Base-by-base conservation (phyloP, 2,797 vertebrate genomes). In the Urocyon cinereoargenteus region DNA sequence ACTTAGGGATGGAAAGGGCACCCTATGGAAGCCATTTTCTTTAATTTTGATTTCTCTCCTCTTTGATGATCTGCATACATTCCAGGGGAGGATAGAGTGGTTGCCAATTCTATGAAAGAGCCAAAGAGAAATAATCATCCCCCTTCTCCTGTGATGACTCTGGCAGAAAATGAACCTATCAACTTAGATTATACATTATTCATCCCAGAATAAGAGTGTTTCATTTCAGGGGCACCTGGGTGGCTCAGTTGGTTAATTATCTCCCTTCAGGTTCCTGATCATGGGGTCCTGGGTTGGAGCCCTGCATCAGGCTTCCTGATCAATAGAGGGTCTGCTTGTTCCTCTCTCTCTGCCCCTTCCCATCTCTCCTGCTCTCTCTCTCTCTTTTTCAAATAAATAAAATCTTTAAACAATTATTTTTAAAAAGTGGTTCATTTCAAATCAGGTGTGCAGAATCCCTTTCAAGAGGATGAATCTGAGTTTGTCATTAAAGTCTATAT, bases 11-110 rank as follows among this genome's bases (percentile, higher is more conserved):
- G 1, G 15, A 24, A 28, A 45, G 5, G 34, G 5, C 18, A 68
- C 24, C 2, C 13, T n/a, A 1, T 28, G 16, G 53, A 70, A 7
- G 22, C 15, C 14, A 28, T 3, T 2, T 2, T 24, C 5, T 9
- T 64, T 16, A 24, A 22, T 45, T 45, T 22, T 19, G 11, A 21
- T n/a, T 15, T 28, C 16, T 70, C 18, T 86, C 15, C 12, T 22
- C 28, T 55, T 36, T 14, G 28, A 21, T 21, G 11, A 4, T 6
- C 1, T 16, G 14, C 3, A 9, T 49, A 28, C 6, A 21, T 49
- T n/a, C 28, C 51, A 40, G 21, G 31, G 3, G 5, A 14, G 36
- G 12, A 28, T 21, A 55, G 70, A 57, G 28, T n/a, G 55, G 73
- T 8, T 28, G 72, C 5, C 15, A 7, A 21, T n/a, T 68, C 77